Evolutionary conservation across 1,140 invertebrate genomes (phyloP), one percentile per base, ranked within the genome.

Genomic region (Pectinophora gossypiella): DNA sequence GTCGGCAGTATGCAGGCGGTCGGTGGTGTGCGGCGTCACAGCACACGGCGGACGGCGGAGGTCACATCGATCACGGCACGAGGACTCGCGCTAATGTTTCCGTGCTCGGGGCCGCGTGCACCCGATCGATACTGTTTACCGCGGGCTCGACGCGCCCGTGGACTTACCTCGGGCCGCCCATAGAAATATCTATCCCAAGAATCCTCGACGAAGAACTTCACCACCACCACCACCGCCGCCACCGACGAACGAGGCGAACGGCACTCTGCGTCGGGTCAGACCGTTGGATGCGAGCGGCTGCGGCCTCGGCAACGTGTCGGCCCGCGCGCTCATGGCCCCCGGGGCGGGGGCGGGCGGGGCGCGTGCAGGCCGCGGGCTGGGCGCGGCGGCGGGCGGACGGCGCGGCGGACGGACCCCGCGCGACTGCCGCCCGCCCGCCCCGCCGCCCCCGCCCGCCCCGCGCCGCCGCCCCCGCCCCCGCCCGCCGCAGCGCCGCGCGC

Each of bases 121-220:
- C 16, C 12, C 36, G 36, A 40, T 40, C 36, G 36, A 40, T 40
- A 40, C 36, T 40, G 36, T 40, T 40, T 40, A 40, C 36, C 35
- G 35, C 10, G 2, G 9, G 27, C 27, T 32, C 27, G 27, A n/a
- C 27, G 5, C 12, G 23, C 5, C 5, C 23, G 23, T 12, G 23
- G 23, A 27, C 23, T 27, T n/a, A n/a, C n/a, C n/a, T n/a, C n/a
- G n/a, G n/a, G n/a, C n/a, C n/a, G n/a, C n/a, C n/a, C n/a, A n/a
- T n/a, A n/a, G n/a, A n/a, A n/a, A n/a, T n/a, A n/a, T n/a, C n/a
- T n/a, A n/a, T n/a, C n/a, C n/a, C n/a, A n/a, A n/a, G n/a, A n/a
- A n/a, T n/a, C n/a, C n/a, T n/a, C n/a, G n/a, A n/a, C n/a, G n/a
- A n/a, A n/a, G n/a, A n/a, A n/a, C n/a, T n/a, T n/a, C n/a, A n/a